phyloP scores from a whole-genome alignment of 2,113 vertebrate genomes.

The Catharus bicknelli region DNA sequence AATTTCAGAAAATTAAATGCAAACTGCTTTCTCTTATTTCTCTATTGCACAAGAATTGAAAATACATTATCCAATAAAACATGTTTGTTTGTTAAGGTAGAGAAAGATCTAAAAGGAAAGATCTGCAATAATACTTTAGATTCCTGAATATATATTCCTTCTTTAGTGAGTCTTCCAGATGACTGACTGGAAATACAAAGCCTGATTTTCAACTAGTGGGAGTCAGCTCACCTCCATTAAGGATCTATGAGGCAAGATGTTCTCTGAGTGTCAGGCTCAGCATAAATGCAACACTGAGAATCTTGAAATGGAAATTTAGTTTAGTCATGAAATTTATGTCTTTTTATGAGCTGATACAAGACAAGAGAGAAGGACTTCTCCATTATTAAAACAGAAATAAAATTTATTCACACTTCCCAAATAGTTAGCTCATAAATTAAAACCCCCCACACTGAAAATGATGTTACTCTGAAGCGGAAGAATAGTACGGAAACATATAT shows the following conservation, averaged over 20 bases:
- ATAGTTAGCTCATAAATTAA: not conserved
- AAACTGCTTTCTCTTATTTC: not conserved
- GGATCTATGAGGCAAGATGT: not conserved
- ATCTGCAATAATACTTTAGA: not conserved
- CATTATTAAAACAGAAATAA: not conserved
- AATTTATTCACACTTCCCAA: not conserved
- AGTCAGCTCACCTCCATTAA: not conserved
- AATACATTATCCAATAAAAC: not conserved
- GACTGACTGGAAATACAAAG: not conserved
- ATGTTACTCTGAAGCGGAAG: not conserved
- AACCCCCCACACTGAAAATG: rapidly evolving
- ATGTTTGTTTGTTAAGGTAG: not conserved
- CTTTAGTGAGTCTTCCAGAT: not conserved
- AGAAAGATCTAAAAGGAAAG: not conserved
- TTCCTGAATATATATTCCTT: not conserved
- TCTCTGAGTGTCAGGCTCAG: not conserved
- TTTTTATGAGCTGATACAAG: not conserved
- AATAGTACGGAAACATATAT: not conserved
- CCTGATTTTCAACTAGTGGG: not conserved
- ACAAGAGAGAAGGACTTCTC: not conserved
- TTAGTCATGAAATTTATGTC: not conserved
- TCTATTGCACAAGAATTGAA: not conserved
- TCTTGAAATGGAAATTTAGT: not conserved
- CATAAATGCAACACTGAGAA: not conserved
- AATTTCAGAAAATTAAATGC: not conserved